Evolutionary conservation across 2,888 invertebrate species (phyloP).

Genomic region (Bibio marci): DNA sequence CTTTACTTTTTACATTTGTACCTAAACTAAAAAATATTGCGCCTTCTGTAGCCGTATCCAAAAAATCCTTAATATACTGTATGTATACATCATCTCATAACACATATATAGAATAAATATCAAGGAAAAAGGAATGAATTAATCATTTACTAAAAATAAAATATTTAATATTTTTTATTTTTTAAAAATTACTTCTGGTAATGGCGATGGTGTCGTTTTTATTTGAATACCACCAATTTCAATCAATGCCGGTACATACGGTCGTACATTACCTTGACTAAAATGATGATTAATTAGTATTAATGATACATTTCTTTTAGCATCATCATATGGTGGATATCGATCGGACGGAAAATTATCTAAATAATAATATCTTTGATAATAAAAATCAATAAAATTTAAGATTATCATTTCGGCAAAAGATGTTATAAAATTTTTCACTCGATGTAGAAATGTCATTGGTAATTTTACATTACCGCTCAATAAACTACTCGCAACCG

Average conservation of each 20-base stretch:
- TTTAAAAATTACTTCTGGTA: constrained; percentile 22
- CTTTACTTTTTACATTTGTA: constrained; percentile 12
- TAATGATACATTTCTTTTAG: constrained; percentile 21
- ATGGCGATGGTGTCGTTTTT: constrained; percentile 17
- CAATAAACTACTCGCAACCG: neutral
- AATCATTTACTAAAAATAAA: too few relatives aligned
- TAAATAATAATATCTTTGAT: neutral
- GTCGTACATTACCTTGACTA: constrained; percentile 20
- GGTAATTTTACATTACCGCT: too few relatives aligned
- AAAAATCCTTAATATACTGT: neutral
- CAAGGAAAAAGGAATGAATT: too few relatives aligned
- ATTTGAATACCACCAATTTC: constrained; percentile 27
- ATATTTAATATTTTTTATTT: too few relatives aligned
- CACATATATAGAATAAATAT: too few relatives aligned
- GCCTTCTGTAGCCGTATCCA: neutral
- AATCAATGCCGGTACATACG: constrained; percentile 21
- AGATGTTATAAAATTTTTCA: neutral
- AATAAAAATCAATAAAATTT: neutral
- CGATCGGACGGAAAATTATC: constrained; percentile 13
- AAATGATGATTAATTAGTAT: constrained; percentile 22
- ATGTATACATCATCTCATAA: too few relatives aligned
- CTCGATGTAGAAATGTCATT: too few relatives aligned
- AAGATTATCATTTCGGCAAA: neutral
- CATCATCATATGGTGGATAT: constrained; percentile 15
- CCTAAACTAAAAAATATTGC: constrained; percentile 14